Conservation (phyloP, 2,888 invertebrate species). For the Agrilus cyanescens region DNA sequence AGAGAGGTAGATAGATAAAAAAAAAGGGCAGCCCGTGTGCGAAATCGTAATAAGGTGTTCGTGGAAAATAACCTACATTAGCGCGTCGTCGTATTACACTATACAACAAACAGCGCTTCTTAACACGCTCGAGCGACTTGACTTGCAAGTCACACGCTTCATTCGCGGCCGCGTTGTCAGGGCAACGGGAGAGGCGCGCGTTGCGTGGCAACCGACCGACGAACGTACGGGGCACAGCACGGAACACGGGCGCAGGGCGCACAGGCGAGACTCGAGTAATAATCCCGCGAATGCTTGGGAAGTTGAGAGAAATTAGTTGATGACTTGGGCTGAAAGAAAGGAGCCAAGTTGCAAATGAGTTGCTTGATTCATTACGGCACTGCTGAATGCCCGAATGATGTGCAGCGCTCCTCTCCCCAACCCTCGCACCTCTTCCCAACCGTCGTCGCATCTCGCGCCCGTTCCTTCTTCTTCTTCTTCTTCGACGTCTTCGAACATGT, state of each 20-base stretch:
- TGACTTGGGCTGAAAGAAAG: slow-evolving; percentile 33
- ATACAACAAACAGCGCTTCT: slow-evolving; percentile 23
- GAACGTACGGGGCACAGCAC: not conserved
- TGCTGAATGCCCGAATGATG: slow-evolving; percentile 13
- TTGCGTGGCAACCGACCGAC: slow-evolving; percentile 23
- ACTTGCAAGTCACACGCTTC: slow-evolving; percentile 32
- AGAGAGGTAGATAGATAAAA: slow-evolving; percentile 6
- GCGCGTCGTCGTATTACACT: slow-evolving; percentile 18
- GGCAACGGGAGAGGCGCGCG: slow-evolving; percentile 25
- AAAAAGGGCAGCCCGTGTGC: slow-evolving; percentile 11
- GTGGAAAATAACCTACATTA: slow-evolving; percentile 26
- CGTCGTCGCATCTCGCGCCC: too few species aligned
- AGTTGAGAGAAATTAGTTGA: slow-evolving; percentile 35
- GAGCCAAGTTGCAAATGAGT: slow-evolving; percentile 34
- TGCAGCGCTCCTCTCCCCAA: not conserved
- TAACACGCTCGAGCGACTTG: slow-evolving; percentile 26
- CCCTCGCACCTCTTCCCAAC: too few species aligned
- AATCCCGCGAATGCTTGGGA: slow-evolving; percentile 30
- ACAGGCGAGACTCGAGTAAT: slow-evolving; percentile 25
- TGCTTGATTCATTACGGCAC: slow-evolving; percentile 28
- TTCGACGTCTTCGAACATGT: too few species aligned
- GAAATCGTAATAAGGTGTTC: slow-evolving; percentile 21
- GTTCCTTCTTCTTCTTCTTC: too few species aligned
- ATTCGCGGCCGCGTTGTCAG: slow-evolving; percentile 21
- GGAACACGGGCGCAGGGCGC: slow-evolving; percentile 12